Base-by-base conservation (phyloP, 2,888 invertebrate species). In the Rhopalosiphum nymphaeae region DNA sequence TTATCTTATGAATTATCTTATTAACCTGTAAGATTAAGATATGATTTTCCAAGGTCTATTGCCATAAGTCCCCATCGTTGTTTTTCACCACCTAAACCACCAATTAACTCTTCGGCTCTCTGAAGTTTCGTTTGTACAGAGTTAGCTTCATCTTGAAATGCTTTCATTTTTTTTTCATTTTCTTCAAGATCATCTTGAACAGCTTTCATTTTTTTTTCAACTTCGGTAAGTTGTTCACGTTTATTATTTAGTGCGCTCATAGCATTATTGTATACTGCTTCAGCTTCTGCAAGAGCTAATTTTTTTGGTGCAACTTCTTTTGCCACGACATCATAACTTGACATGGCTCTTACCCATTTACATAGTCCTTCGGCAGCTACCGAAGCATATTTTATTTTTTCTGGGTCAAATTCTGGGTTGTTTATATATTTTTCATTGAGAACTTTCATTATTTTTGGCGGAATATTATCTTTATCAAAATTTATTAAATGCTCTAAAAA, bases 401-500 rank as follows among this genome's bases (percentile, higher is more conserved):
- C 98, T 0, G 99, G 99, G 95, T 98, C 98, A 95, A 99, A 99
- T 91, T 98, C 98, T 94, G 98, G 98, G 95, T 99, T 98, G 61
- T 96, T 97, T 95, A 98, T 96, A 94, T 99, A 98, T 95, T 97
- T 97, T 67, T 97, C 97, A 95, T 98, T 97, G 92, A 99, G 97
- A 95, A 97, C 98, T 95, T 98, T 97, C 96, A 99, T 99, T 4
- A 98, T 97, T 0, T 97, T 96, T 0, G 97, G 97, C 0, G 98
- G 97, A 95, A 99, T 99, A 95, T 98, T 98, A 95, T 99, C 99
- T 96, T 98, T 99, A 95, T 99, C 99, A 95, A 97, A 99, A 95
- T 97, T 97, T 84, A 98, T 97, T 93, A 99, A 96, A 42, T 97
- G 97, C 95, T 99, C 99, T 93, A 99, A 96, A 96, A 99, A 99